Evolutionary conservation across 2,797 vertebrate species (phyloP).

Genomic region (Crocidura indochinensis): DNA sequence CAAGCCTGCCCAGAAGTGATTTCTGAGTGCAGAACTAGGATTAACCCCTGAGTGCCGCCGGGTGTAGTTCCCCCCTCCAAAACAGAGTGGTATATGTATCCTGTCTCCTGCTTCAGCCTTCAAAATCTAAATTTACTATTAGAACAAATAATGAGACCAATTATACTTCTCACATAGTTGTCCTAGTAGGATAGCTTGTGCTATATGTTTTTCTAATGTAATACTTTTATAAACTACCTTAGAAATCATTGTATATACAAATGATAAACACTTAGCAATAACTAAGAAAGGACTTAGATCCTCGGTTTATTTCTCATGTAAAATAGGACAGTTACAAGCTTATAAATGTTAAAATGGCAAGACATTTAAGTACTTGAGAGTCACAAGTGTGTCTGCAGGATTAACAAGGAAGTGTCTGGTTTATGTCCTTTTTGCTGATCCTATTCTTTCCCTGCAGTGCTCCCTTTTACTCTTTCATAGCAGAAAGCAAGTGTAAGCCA

Average conservation of each 20-base stretch:
- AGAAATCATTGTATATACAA: constrained; percentile 48
- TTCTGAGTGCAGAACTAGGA: too few species aligned
- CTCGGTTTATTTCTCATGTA: constrained; percentile 22
- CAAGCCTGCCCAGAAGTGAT: too few species aligned
- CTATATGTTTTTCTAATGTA: neutral
- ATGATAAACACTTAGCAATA: constrained; percentile 61
- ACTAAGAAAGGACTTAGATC: constrained; percentile 61
- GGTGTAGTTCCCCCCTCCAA: too few species aligned
- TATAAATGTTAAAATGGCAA: constrained; percentile 23
- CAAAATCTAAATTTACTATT: constrained; percentile 51
- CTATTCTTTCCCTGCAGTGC: neutral
- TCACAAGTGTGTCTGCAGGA: neutral
- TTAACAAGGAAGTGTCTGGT: too few species aligned
- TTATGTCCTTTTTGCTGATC: neutral
- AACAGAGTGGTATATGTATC: too few species aligned
- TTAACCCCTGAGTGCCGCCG: too few species aligned
- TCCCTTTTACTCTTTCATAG: constrained; percentile 39
- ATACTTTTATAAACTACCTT: constrained; percentile 57
- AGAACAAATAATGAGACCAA: constrained; percentile 36
- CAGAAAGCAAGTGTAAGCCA: constrained; percentile 38
- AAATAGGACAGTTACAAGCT: constrained; percentile 47
- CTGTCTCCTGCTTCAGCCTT: constrained; percentile 36
- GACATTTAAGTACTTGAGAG: neutral
- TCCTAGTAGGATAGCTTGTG: constrained; percentile 36
- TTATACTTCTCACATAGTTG: constrained; percentile 35